These are phyloP conservation scores for Varroa destructor DNA, from an alignment of 1,140 invertebrate genomes.

Conservation along the genomic window DNA sequence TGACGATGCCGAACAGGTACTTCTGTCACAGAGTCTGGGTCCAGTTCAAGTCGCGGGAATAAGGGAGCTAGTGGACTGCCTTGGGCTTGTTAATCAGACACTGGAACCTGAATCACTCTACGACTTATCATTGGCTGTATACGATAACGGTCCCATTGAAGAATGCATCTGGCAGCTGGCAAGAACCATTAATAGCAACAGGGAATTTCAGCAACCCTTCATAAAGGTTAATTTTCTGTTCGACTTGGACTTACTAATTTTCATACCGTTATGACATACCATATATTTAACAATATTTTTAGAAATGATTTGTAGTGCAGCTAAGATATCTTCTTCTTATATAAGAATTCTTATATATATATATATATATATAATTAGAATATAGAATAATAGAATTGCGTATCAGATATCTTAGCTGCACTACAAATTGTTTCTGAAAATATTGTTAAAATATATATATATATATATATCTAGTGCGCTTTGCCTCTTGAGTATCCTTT, in stretches of 20 bases:
- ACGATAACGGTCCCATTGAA: slow-evolving; percentile 2
- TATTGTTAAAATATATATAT: no score
- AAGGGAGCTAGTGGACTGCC: slow-evolving; percentile 7
- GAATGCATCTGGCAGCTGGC: slow-evolving; percentile 3
- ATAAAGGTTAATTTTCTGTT: slow-evolving; percentile 6
- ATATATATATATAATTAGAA: no score
- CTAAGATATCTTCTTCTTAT: no score
- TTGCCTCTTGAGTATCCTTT: no score
- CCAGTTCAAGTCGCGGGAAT: slow-evolving; percentile 3
- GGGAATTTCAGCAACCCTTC: background rate
- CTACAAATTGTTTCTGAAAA: no score
- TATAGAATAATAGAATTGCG: no score
- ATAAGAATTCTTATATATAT: no score
- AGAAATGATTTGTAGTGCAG: no score
- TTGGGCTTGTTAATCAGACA: slow-evolving; percentile 1
- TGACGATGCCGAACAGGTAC: slow-evolving; percentile 8
- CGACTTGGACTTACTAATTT: background rate
- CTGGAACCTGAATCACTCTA: background rate
- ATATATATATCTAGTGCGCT: no score
- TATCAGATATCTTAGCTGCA: no score
- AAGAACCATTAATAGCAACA: background rate
- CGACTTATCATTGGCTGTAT: slow-evolving; percentile 1
- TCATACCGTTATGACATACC: background rate
- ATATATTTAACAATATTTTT: no score
- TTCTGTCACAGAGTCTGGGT: slow-evolving; percentile 10